A percentile compares a stretch with the other conserved stretches of the same genome.
Evolutionary conservation across 2,113 vertebrate genomes (phyloP).

Genomic region (Gnathonemus echidnorhynchus): DNA sequence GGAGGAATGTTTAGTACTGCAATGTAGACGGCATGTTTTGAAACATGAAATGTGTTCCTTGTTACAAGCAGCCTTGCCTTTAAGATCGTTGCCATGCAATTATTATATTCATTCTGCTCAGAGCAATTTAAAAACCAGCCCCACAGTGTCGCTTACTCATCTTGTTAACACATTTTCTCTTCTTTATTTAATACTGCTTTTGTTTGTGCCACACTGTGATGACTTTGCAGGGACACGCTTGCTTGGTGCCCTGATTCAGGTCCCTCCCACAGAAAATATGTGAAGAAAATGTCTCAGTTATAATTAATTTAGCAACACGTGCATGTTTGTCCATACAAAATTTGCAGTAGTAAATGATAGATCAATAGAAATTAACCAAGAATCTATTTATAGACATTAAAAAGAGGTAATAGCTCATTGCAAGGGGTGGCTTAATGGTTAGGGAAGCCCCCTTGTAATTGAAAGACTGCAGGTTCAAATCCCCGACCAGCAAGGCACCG

Average conservation of each 20-base stretch:
- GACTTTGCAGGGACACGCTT: neutral
- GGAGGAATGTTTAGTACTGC: neutral
- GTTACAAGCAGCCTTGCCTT: neutral
- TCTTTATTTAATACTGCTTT: neutral
- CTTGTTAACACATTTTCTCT: neutral
- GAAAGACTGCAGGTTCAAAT: too few species aligned
- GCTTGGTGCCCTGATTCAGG: neutral
- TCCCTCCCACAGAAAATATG: neutral
- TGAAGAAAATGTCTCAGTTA: neutral
- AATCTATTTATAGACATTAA: neutral
- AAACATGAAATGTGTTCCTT: neutral
- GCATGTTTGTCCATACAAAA: neutral
- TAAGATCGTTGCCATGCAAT: neutral
- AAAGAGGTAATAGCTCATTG: neutral
- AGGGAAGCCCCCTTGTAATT: too few species aligned
- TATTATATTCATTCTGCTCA: neutral
- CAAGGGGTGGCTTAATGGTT: too few species aligned
- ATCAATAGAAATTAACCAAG: neutral
- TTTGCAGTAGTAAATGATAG: neutral
- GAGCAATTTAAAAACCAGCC: neutral
- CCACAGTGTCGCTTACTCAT: neutral
- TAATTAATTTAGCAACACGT: neutral
- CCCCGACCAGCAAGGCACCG: too few species aligned
- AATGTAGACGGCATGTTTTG: neutral
- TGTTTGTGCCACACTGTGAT: neutral